Evolutionary conservation across 2,113 vertebrate species (phyloP), one percentile per base, ranked within the genome.

Genomic region (Uria lomvia): DNA sequence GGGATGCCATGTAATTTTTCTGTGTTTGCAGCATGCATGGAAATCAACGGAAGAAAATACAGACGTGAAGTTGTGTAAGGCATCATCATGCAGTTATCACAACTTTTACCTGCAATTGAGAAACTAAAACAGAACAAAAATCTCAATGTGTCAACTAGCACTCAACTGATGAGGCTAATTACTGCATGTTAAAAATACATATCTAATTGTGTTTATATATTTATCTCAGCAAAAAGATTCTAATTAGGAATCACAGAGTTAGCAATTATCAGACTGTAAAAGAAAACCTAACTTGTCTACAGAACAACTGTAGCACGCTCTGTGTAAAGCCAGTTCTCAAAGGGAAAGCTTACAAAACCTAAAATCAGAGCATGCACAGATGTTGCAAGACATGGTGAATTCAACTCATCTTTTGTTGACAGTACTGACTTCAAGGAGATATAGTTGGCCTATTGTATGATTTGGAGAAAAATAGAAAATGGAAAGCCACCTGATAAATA

Each of bases 201-300:
- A 68, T 59, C 23, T 85, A 67, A 71, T 77, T 71, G 24, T 95
- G 90, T 92, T 95, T 93, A 96, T n/a, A 30, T 92, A 97, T 95
- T 94, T 96, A 95, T 83, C 65, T 93, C 73, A 92, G 92, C 86
- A 97, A 97, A 98, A 92, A 78, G 53, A 86, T 87, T 93, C 52
- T 93, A 95, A 96, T 97, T 96, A 94, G 66, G 71, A 96, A 88
- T 84, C 84, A 96, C 60, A 50, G 73, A 95, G 68, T 75, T 96
- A 90, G 84, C 75, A 88, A 94, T 95, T 92, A 96, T 23, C 88
- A 79, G 42, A 38, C 89, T 89, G 87, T 58, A 66, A 85, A 87
- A 68, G 85, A 94, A 38, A 93, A 75, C 40, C 42, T 87, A 92
- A 74, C 53, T 27, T 62, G 26, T 50, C 87, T 78, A 58, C 29